These are phyloP conservation scores for Muntiacus reevesi DNA, from an alignment of 2,113 vertebrate genomes.

Conservation along the genomic window DNA sequence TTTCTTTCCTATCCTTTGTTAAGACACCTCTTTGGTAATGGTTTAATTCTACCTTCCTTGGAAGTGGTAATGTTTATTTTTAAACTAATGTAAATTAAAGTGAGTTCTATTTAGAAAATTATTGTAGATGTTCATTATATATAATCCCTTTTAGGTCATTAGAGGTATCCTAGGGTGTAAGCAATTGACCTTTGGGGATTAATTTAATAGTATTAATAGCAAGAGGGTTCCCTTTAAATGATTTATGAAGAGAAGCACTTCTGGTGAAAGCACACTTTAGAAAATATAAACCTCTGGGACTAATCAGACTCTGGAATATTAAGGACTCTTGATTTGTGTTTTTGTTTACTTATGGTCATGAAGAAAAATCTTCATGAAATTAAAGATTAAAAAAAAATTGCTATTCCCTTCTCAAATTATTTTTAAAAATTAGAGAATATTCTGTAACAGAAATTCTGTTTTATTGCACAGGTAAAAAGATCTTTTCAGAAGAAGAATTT, in stretches of 20 bases:
- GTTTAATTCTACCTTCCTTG: background rate
- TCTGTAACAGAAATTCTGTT: background rate
- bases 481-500: background rate
- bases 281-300: background rate
- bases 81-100: background rate
- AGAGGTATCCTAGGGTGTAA: background rate
- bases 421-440: background rate
- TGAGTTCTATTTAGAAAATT: background rate
- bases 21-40: background rate
- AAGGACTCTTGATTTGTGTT: background rate
- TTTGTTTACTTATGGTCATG: background rate
- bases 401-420: background rate
- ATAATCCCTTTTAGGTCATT: background rate
- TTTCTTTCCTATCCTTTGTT: background rate
- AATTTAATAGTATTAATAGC: background rate
- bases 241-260: background rate
- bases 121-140: background rate
- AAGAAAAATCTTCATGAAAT: background rate
- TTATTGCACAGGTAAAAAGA: background rate
- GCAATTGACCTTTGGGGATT: conserved; percentile 21
- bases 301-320: background rate
- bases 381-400: background rate
- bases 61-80: background rate
- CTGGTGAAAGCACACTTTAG: background rate
- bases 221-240: background rate